Evolutionary conservation across 2,888 invertebrate genomes (phyloP), one percentile per base, ranked within the genome.

Genomic region (Timema cristinae): DNA sequence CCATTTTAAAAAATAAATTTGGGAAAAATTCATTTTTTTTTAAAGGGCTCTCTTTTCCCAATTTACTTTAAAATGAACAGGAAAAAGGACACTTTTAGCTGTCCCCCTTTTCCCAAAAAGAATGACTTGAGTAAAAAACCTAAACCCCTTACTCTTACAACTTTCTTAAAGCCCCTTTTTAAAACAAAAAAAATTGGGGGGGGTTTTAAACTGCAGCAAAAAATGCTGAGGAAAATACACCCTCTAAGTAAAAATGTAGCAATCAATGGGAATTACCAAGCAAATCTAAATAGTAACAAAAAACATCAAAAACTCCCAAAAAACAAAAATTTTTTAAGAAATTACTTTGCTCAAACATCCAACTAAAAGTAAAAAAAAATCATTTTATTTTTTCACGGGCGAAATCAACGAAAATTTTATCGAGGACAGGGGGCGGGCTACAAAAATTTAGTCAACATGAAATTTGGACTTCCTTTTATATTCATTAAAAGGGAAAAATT

Each of bases 401-500:
- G 48, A 61, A 15, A 48, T 9, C 32, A 61, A 61, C 8, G 9
- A 0, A 61, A 13, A 13, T n/a, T n/a, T 32, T 7, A 7, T 61
- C 32, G 7, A 48, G 32, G 16, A 2, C 16, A 61, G 61, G 16
- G 6, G n/a, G n/a, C n/a, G 0, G 6, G 6, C 32, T 61, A 13
- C 16, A n/a, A 16, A 61, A 13, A 61, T 13, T 47, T 61, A 61
- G 48, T 61, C 9, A 61, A 16, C 61, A 61, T 13, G 61, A 16
- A 8, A 13, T 1, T n/a, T 10, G 61, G 61, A 61, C 9, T 61
- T 61, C 61, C 61, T 61, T 61, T 16, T 13, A 61, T 13, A 47
- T 61, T 61, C 61, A 61, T 61, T 7, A 61, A 61, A 48, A 61
- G 6, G 61, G n/a, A n/a, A 8, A 61, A 15, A 61, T 61, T 15